Evolutionary conservation across 2,797 vertebrate genomes (phyloP).

Genomic region (Pitangus sulphuratus): DNA sequence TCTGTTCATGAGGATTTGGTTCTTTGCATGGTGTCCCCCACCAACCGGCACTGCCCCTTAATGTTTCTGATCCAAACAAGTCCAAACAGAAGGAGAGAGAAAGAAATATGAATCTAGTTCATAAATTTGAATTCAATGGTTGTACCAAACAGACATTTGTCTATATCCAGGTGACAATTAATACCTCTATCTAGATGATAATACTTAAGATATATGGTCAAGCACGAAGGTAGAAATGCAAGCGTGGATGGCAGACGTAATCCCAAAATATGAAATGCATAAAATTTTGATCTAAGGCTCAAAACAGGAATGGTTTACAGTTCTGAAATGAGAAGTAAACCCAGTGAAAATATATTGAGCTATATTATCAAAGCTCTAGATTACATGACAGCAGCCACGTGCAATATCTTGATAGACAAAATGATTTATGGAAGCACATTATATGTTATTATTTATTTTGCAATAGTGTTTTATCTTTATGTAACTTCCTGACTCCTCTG

Average conservation of each 20-base stretch:
- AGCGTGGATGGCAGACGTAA: too few relatives aligned
- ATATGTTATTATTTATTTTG: not conserved
- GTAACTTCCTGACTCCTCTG: not conserved
- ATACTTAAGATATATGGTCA: too few relatives aligned
- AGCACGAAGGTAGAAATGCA: too few relatives aligned
- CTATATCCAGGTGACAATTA: not conserved
- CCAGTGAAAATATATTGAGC: not conserved
- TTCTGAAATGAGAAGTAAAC: not conserved
- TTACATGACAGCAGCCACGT: not conserved
- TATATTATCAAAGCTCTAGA: not conserved
- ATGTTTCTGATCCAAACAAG: fast-evolving
- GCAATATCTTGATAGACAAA: not conserved
- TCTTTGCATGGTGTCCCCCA: not conserved
- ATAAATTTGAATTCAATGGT: not conserved
- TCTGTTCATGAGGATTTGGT: not conserved
- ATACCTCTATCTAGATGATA: not conserved
- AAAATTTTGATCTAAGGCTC: not conserved
- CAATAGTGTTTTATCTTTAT: not conserved
- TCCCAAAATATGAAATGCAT: too few relatives aligned
- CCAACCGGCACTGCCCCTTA: too few relatives aligned
- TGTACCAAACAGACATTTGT: not conserved
- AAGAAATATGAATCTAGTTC: not conserved
- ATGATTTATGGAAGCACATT: not conserved
- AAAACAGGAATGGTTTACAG: not conserved
- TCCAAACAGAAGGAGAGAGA: not conserved